Evolutionary conservation across 2,113 vertebrate genomes (phyloP), one percentile per base, ranked within the genome.

Genomic region (Loxodonta africana): DNA sequence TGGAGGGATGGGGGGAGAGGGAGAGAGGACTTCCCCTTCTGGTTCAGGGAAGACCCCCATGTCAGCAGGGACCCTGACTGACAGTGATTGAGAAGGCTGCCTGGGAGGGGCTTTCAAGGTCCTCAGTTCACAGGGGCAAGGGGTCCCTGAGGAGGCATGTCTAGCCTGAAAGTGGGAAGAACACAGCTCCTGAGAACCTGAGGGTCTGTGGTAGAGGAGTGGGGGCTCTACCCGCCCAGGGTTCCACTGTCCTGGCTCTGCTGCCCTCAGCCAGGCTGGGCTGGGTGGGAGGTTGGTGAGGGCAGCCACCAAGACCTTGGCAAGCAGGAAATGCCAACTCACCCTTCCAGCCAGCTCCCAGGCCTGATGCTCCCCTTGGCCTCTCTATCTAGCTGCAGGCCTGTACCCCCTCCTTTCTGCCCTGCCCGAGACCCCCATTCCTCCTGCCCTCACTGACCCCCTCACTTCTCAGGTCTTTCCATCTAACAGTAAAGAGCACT

Each of bases 311-410:
- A 44, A 14, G 28, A n/a, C 76, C 65, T 48, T 28, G 60, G 76
- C 37, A 62, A 91, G 78, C 23, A 87, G 87, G 80, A 93, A 96
- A 86, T 67, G 84, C 93, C 95, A 83, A 8, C 46, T 83, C 18
- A 5, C 62, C 51, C 93, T 82, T 23, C 6, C 7, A 69, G 88
- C 18, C 2, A 1, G 65, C 51, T 86, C 51, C 3, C 65, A 12
- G 8, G 20, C 23, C 20, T 0, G 0, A 25, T 1, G 11, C 28
- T 81, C 26, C 28, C 51, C 57, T 25, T 21, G 78, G 28, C 28
- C 8, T 78, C n/a, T 62, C 12, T 76, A 41, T 67, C 67, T 44
- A 76, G 74, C 81, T 53, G 67, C 28, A 63, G 63, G 83, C 83
- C 69, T 33, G 28, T 0, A 57, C 25, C 41, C 63, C 53, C 41